Base-by-base conservation (phyloP, 2,888 invertebrate species). In the Pristionchus fissidentatus region DNA sequence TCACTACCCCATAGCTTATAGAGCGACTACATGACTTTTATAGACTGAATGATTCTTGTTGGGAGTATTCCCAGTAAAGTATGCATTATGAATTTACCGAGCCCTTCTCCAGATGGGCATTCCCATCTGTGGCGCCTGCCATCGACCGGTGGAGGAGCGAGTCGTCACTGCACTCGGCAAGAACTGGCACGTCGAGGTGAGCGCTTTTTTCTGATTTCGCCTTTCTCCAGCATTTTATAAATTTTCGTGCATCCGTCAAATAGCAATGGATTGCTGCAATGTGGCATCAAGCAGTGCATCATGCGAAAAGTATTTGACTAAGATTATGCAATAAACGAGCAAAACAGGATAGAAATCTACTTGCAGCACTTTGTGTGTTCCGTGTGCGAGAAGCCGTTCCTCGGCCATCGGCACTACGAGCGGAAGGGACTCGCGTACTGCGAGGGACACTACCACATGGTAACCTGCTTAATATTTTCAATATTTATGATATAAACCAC, bases 111-210 rank as follows among this genome's bases (percentile, higher is more conserved):
- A 98, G 94, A 98, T 99, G 98, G 98, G 98, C 43, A 97, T 99
- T 87, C 98, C 99, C n/a, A 99, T 99, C 90, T 99, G 99, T 93
- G 99, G 98, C 46, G 99, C 99, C 81, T 99, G 99, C 93, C 95
- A 98, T 81, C 95, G 98, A 43, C 99, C 99, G 0, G 98, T 99
- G 88, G 99, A 99, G 93, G 99, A 99, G 93, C 95, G 99, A 85
- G 97, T 99, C 43, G 98, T 99, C 15, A 98, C 98, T 49, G 99
- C 99, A 19, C 94, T 99, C 43, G 99, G 97, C 43, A 98, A 98
- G 93, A 96, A 97, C 93, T 98, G 97, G 97, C 98, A 98, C 93
- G 97, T 98, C 41, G 97, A 97, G 95, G 96, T 96, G 93, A 57
- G 87, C 8, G 19, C 2, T 4, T 41, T 38, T 2, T 19, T 5